These are phyloP conservation scores for Cyanistes caeruleus DNA, from an alignment of 2,113 vertebrate species.

Conservation along the genomic window DNA sequence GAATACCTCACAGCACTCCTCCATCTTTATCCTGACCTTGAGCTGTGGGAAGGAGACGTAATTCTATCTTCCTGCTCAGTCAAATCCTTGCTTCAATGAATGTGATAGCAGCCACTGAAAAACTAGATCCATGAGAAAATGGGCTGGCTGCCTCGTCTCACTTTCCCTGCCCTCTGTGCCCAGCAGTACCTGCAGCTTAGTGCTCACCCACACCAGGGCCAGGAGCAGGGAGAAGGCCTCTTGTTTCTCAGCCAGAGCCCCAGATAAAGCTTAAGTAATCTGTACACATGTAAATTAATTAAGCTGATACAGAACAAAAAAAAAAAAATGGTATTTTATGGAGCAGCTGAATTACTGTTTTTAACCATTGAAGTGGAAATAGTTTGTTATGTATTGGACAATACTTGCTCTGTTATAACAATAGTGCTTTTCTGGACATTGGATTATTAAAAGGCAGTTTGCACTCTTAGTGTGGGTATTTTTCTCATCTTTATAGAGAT, in stretches of 20 bases:
- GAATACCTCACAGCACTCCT: background rate
- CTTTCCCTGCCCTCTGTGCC: background rate
- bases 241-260: background rate
- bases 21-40: constrained; percentile 58
- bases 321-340: background rate
- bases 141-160: background rate
- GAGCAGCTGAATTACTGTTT: background rate
- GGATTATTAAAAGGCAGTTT: background rate
- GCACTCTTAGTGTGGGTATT: background rate
- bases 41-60: constrained; percentile 54
- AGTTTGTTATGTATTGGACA: background rate
- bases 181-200: background rate
- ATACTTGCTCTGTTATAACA: background rate
- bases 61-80: constrained; percentile 51
- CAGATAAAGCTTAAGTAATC: background rate
- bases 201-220: background rate
- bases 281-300: background rate
- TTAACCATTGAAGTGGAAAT: background rate
- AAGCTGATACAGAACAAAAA: background rate
- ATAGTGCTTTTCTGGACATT: background rate
- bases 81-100: constrained; percentile 70
- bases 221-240: background rate
- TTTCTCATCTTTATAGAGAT: background rate
- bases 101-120: constrained; percentile 60
- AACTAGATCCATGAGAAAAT: constrained; percentile 67